Conservation (phyloP, 2,797 vertebrate genomes). For the Sebastes dallii region DNA sequence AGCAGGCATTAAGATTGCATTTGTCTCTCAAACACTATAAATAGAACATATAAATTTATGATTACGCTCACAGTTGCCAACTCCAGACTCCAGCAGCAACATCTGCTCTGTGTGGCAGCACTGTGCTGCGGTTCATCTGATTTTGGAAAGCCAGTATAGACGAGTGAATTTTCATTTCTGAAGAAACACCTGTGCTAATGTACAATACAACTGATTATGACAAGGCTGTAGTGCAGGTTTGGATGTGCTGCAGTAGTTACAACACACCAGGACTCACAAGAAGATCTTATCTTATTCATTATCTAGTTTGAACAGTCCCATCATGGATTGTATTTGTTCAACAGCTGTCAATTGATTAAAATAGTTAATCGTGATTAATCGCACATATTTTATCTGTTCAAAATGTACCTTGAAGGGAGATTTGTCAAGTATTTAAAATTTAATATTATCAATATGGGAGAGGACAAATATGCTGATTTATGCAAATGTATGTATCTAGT, state of each 20-base stretch:
- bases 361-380: too few relatives aligned
- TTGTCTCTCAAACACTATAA: slow-evolving; percentile 42
- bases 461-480: too few relatives aligned
- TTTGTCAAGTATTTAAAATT: too few relatives aligned
- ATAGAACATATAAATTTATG: slow-evolving; percentile 56
- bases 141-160: background rate
- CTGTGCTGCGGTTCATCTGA: background rate
- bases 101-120: slow-evolving; percentile 27
- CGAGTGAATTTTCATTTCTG: background rate
- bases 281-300: too few relatives aligned
- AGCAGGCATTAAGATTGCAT: slow-evolving; percentile 27
- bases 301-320: background rate
- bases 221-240: too few relatives aligned
- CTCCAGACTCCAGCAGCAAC: slow-evolving; percentile 28
- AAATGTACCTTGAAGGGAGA: too few relatives aligned
- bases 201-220: background rate
- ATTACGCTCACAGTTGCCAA: slow-evolving; percentile 28
- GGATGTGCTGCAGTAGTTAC: background rate
- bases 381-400: too few relatives aligned
- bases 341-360: too few relatives aligned
- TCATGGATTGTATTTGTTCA: background rate
- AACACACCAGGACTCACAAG: background rate
- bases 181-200: background rate
- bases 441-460: too few relatives aligned
- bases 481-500: too few relatives aligned